Percentiles rank a stretch among this genome's conserved stretches.
These are phyloP conservation scores for Drosophila persimilis DNA, from an alignment of 1,140 invertebrate species.

Conservation along the genomic window DNA sequence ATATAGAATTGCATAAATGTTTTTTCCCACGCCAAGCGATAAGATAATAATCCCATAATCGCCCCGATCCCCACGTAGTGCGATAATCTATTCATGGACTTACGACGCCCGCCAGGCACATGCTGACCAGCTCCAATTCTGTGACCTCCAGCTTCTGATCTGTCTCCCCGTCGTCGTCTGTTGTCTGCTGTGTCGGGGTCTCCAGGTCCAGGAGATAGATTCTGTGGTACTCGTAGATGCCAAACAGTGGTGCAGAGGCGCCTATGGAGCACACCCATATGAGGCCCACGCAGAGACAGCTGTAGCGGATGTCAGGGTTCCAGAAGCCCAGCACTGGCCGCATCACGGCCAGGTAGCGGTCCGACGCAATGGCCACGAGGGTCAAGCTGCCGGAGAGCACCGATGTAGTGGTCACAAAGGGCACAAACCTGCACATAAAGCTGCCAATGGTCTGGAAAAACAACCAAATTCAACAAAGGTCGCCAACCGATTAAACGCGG, in stretches of 20 bases:
- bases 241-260: conserved; percentile 57
- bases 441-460: conserved; percentile 79
- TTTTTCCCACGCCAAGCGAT: conserved; percentile 45
- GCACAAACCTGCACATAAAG: conserved; percentile 83
- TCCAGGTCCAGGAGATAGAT: conserved; percentile 44
- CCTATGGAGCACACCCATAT: conserved; percentile 82
- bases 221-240: conserved; percentile 47
- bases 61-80: conserved; percentile 1
- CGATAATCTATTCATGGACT: conserved; percentile 39
- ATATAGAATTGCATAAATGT: conserved; percentile 38
- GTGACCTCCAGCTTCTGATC: conserved; percentile 32
- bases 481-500: no score
- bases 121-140: conserved; percentile 45
- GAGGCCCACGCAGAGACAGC: conserved; percentile 58
- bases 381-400: conserved; percentile 84
- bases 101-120: conserved; percentile 55
- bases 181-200: background rate
- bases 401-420: conserved; percentile 84
- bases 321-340: conserved; percentile 78
- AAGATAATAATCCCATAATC: conserved; percentile 51
- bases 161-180: background rate
- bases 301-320: conserved; percentile 76
- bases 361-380: conserved; percentile 84
- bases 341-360: conserved; percentile 84
- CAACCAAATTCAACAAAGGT: background rate